phyloP scores from a whole-genome alignment of 1,140 invertebrate species.

The Ericerus pela region DNA sequence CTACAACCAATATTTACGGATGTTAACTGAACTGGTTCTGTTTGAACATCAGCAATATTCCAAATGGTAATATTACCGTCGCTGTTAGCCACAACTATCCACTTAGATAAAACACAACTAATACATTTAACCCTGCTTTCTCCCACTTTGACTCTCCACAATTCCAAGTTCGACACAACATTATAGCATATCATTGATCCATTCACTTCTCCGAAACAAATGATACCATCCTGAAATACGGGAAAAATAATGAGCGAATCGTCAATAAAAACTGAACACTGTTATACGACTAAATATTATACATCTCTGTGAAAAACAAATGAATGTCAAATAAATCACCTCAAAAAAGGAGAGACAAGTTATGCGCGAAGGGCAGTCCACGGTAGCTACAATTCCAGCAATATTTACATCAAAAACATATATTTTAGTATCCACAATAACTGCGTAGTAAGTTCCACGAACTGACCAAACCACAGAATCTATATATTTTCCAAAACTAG shows the following conservation, averaged over 20 bases:
- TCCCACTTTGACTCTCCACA: constrained; percentile 17
- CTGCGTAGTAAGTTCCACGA: constrained; percentile 51
- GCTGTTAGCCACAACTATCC: constrained; percentile 17
- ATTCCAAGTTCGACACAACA: not conserved
- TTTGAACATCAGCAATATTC: not conserved
- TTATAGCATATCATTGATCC: constrained; percentile 15
- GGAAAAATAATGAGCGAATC: too few relatives aligned
- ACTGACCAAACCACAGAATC: constrained; percentile 38
- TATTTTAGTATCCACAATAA: constrained; percentile 49
- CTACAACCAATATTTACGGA: constrained; percentile 17
- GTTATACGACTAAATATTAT: not conserved
- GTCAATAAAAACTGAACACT: not conserved
- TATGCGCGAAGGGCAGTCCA: constrained; percentile 19
- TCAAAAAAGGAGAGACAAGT: constrained; percentile 18
- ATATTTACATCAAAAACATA: constrained; percentile 62
- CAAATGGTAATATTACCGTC: constrained; percentile 16
- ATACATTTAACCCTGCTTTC: constrained; percentile 18
- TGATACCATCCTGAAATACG: constrained; percentile 16
- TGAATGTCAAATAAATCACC: constrained; percentile 14
- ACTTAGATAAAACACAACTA: constrained; percentile 1
- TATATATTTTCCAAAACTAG: constrained; percentile 18
- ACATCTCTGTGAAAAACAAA: not conserved
- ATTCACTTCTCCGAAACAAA: constrained; percentile 18
- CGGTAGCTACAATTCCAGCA: constrained; percentile 41
- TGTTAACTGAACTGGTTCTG: constrained; percentile 13